Evolutionary conservation across 1,140 invertebrate species (phyloP), one percentile per base, ranked within the genome.

Genomic region (Latrodectus geometricus): DNA sequence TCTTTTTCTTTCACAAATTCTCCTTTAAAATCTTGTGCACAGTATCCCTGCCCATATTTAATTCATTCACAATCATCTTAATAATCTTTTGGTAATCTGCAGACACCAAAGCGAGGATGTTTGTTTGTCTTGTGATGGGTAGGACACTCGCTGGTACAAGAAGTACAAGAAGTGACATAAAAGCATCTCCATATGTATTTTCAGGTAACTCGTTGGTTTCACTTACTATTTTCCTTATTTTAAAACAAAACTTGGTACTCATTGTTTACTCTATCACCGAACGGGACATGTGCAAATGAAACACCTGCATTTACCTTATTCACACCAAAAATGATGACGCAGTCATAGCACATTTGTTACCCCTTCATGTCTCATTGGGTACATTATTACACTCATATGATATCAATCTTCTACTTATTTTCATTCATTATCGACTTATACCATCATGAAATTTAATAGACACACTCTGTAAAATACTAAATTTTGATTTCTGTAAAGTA

Each of bases 171-270:
- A 68, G 66, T 14, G 66, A 68, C 66, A 20, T 68, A 68, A 20
- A 9, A 68, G n/a, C 8, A 68, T 68, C 66, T 68, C 66, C n/a
- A 68, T 68, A 68, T 68, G 66, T 68, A 68, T 17, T 68, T 68
- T 68, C 20, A 12, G 20, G 66, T 68, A 68, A 68, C 66, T 68
- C n/a, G 9, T n/a, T 8, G 9, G 66, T 20, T 68, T 68, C 66
- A 68, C 66, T 68, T 20, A 8, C 66, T 20, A n/a, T 68, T 68
- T 68, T 20, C 66, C 66, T 20, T 17, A 68, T 68, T 68, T 68
- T 68, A 20, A 68, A 68, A 12, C n/a, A 9, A 68, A 68, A 68
- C 20, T 68, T 68, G n/a, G 8, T 12, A 9, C 48, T 17, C 9
- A 35, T 35, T 72, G 21, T 48, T 72, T 72, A 35, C 20, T 72